These are phyloP conservation scores for Mylabris phalerata DNA, from an alignment of 1,140 invertebrate species.

Conservation along the genomic window DNA sequence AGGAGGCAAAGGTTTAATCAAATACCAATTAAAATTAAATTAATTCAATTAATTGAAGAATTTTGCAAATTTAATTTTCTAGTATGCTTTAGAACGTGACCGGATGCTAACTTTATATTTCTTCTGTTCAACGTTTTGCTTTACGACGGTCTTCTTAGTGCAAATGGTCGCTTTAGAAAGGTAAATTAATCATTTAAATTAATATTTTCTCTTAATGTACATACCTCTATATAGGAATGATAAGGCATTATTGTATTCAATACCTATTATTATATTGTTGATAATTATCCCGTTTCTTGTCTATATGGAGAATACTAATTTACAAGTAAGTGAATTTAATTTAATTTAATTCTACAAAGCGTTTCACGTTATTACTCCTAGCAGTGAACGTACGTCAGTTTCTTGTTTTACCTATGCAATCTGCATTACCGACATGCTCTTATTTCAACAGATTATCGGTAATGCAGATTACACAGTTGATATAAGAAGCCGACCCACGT, in stretches of 20 bases:
- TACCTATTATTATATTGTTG: constrained; percentile 32
- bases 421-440: too few species aligned
- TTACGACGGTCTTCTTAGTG: constrained; percentile 55
- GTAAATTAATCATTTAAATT: constrained; percentile 47
- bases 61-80: constrained; percentile 38
- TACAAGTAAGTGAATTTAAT: constrained; percentile 28
- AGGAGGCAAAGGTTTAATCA: constrained; percentile 68
- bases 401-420: too few species aligned
- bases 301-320: constrained; percentile 35
- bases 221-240: constrained; percentile 18
- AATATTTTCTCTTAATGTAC: too few species aligned
- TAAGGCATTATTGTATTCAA: constrained; percentile 28
- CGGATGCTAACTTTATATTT: constrained; percentile 80
- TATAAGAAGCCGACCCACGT: too few species aligned
- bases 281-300: constrained; percentile 35
- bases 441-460: too few species aligned
- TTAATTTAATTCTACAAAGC: background rate
- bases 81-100: constrained; percentile 73
- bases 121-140: constrained; percentile 70
- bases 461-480: too few species aligned
- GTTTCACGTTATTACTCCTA: too few species aligned
- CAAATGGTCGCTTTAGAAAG: constrained; percentile 61
- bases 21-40: background rate
- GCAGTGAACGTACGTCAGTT: too few species aligned
- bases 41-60: background rate